Conservation (phyloP, 2,797 vertebrate species). For the Arnoldichthys spilopterus region DNA sequence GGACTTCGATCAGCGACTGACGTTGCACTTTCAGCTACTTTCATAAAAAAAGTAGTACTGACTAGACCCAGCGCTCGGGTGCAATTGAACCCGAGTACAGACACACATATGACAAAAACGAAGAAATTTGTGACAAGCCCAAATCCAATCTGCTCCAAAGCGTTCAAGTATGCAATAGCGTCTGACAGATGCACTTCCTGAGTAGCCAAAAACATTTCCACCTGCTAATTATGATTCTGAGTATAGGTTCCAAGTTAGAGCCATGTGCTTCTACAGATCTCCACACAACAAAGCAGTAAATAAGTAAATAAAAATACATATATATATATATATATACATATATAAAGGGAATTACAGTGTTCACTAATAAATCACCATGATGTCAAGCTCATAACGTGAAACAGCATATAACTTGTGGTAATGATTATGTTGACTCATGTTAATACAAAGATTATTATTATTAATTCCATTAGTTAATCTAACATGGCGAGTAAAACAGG, state of each 20-base stretch:
- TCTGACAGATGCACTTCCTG: slow-evolving; percentile 51
- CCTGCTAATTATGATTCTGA: not conserved
- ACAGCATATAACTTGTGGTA: not conserved
- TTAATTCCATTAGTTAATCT: not conserved
- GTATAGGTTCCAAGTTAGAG: slow-evolving; percentile 19
- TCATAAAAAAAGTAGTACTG: not conserved
- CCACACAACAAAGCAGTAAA: not conserved
- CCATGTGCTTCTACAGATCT: not conserved
- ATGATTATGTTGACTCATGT: not conserved
- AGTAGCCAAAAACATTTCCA: slow-evolving; percentile 26
- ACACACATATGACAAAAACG: not conserved
- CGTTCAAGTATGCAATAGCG: not conserved
- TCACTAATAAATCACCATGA: not conserved
- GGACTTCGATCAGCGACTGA: slow-evolving; percentile 3
- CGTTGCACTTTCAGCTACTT: not conserved
- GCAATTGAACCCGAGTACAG: not conserved
- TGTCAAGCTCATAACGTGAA: not conserved
- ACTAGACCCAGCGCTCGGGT: not conserved
- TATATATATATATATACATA: too few species aligned
- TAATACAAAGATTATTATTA: not conserved
- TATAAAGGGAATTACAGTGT: not conserved
- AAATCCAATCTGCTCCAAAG: not conserved
- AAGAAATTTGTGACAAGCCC: not conserved
- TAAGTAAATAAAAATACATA: not conserved
- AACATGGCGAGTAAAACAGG: not conserved